Percentiles rank a stretch among this genome's conserved stretches.
Evolutionary conservation across 2,888 invertebrate species (phyloP).

Genomic region (Caenorhabditis sulstoni): DNA sequence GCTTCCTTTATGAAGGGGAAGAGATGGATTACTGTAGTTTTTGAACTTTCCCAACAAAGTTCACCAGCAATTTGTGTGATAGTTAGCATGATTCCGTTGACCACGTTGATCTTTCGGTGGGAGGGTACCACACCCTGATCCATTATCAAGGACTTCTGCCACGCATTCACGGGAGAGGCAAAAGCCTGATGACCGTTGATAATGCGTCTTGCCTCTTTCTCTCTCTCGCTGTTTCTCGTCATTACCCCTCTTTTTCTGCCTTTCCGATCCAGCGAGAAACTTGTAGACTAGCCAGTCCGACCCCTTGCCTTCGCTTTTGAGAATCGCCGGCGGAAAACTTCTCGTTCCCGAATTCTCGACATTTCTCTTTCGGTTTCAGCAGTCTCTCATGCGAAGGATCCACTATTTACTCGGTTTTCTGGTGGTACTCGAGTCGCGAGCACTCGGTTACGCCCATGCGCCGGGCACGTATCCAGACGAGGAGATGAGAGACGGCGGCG

Average conservation of each 20-base stretch:
- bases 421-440: constrained; percentile 11
- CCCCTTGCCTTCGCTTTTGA: constrained; percentile 12
- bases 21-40: no score
- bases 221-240: no score
- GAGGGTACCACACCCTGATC: constrained; percentile 6
- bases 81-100: no score
- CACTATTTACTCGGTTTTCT: background rate
- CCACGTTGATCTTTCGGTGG: background rate
- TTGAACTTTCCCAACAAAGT: no score
- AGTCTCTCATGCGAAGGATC: constrained; percentile 24
- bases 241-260: background rate
- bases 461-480: constrained; percentile 55
- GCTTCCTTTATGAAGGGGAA: no score
- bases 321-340: background rate
- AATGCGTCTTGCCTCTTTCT: constrained; percentile 20
- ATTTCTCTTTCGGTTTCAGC: constrained; percentile 3
- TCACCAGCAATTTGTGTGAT: no score
- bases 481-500: constrained; percentile 24
- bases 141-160: constrained; percentile 36
- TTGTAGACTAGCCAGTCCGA: constrained; percentile 50
- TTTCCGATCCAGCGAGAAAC: constrained; percentile 47
- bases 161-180: background rate
- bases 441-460: constrained; percentile 28
- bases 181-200: constrained; percentile 41
- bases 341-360: background rate